Evolutionary conservation across 2,797 vertebrate species (phyloP).

Genomic region (Falco biarmicus): DNA sequence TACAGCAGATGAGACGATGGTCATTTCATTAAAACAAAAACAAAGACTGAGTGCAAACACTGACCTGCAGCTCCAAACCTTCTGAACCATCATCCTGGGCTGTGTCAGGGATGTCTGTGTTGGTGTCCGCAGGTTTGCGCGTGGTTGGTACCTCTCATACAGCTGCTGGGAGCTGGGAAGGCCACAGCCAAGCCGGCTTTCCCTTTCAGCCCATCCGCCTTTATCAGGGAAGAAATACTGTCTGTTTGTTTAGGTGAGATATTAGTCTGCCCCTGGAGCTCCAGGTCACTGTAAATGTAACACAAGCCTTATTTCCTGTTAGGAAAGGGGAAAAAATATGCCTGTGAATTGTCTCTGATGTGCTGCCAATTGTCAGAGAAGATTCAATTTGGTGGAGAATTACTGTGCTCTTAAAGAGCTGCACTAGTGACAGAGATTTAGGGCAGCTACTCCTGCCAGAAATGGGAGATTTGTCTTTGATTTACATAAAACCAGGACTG

Average conservation of each 20-base stretch:
- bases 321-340: slow-evolving; percentile 66
- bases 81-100: not conserved
- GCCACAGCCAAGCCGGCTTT: slow-evolving; percentile 22
- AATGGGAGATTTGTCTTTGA: slow-evolving; percentile 40
- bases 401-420: slow-evolving; percentile 49
- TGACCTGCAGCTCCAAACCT: not conserved
- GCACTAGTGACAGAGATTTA: slow-evolving; percentile 46
- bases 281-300: slow-evolving; percentile 73
- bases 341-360: slow-evolving; percentile 70
- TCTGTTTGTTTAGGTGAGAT: slow-evolving; percentile 76
- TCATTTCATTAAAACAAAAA: not conserved
- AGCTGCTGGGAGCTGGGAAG: not conserved
- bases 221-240: slow-evolving; percentile 56
- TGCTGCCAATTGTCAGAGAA: slow-evolving; percentile 72
- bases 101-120: not conserved
- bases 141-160: not conserved
- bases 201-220: slow-evolving; percentile 33
- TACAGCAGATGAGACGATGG: not conserved
- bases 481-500: slow-evolving; percentile 1
- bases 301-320: slow-evolving; percentile 67
- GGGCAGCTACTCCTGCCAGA: slow-evolving; percentile 49
- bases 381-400: slow-evolving; percentile 68
- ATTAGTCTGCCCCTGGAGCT: slow-evolving; percentile 67
- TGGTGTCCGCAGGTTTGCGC: not conserved
- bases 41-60: not conserved